Conservation (phyloP, 2,888 invertebrate genomes). For the Conomelus anceps region DNA sequence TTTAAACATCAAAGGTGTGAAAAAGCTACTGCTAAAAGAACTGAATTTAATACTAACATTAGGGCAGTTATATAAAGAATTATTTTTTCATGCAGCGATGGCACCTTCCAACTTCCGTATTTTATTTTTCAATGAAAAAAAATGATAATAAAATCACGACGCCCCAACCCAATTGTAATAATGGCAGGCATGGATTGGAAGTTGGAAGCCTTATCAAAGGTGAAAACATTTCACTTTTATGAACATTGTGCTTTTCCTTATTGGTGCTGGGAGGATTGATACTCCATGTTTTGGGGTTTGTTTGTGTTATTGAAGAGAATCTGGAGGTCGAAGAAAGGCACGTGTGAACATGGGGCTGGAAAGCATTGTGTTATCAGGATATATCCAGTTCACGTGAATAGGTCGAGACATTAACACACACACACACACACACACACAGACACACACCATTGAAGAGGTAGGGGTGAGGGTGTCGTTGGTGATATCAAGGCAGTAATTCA, state of each 20-base stretch:
- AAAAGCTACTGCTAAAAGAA: not conserved
- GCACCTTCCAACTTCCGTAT: not conserved
- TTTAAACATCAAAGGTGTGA: no score
- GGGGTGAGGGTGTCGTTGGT: not conserved
- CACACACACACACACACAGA: no score
- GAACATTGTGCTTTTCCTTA: not conserved
- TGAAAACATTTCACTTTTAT: not conserved
- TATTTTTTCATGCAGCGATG: no score
- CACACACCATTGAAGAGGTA: no score
- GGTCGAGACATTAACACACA: not conserved
- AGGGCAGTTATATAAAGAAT: no score
- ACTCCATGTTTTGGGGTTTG: constrained; percentile 16
- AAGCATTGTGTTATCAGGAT: not conserved
- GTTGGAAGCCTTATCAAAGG: not conserved
- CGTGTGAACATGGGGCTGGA: constrained; percentile 80
- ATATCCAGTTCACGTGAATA: not conserved
- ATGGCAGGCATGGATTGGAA: not conserved
- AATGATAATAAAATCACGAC: not conserved
- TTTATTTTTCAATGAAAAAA: not conserved
- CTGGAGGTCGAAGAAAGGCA: constrained; percentile 78
- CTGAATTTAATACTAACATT: not conserved
- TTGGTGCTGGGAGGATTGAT: not conserved
- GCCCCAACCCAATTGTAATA: no score
- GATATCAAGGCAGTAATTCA: not conserved
- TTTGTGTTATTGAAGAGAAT: constrained; percentile 89